Evolutionary conservation across 2,113 vertebrate species (phyloP).

Genomic region (Martes martes): DNA sequence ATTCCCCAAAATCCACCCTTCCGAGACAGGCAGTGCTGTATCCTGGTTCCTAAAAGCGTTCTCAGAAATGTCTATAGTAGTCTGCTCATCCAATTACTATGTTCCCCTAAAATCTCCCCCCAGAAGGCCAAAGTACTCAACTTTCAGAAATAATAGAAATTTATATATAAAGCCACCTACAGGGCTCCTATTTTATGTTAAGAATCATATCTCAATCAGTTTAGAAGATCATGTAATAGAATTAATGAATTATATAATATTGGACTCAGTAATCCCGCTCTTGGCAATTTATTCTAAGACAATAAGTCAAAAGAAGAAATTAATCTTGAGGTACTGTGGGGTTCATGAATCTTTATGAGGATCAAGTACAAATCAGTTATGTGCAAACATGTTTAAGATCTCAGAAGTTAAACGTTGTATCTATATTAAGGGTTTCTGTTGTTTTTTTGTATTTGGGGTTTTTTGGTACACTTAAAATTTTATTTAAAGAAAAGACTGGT

Average conservation of each 20-base stretch:
- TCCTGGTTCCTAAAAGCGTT: background rate
- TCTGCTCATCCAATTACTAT: background rate
- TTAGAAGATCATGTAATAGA: background rate
- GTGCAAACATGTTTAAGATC: background rate
- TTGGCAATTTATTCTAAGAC: conserved; percentile 8
- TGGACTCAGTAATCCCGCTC: background rate
- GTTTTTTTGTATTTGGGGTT: background rate
- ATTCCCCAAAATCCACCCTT: background rate
- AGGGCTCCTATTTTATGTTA: background rate
- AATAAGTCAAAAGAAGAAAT: background rate
- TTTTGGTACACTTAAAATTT: background rate
- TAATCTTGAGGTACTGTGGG: background rate
- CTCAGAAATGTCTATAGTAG: background rate
- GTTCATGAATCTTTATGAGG: background rate
- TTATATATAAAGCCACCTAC: background rate
- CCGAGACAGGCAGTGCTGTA: background rate
- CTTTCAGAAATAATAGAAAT: background rate
- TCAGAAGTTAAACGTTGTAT: background rate
- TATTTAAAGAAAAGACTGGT: background rate
- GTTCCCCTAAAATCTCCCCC: background rate
- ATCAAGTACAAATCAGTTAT: background rate
- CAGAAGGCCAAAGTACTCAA: background rate
- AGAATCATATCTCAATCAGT: background rate
- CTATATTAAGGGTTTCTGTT: background rate
- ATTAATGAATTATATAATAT: background rate